phyloP scores from a whole-genome alignment of 2,113 vertebrate genomes.

The Pogona vitticeps region DNA sequence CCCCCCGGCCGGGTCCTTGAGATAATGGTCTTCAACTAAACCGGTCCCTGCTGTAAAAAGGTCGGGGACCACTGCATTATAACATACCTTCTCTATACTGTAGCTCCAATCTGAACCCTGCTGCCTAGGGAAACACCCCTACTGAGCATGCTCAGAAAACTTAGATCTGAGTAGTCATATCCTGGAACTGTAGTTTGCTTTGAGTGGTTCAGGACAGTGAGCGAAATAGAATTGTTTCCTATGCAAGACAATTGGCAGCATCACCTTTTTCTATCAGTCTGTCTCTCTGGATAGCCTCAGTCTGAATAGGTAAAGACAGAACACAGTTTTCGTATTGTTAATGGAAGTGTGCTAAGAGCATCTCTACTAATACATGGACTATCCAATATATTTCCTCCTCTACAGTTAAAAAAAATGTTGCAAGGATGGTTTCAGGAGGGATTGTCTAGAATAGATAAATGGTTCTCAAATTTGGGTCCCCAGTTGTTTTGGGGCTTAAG shows the following conservation, averaged over 20 bases:
- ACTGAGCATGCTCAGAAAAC: background rate
- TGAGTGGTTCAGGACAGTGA: background rate
- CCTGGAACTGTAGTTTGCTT: background rate
- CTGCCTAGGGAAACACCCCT: background rate
- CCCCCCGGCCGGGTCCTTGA: too few species aligned
- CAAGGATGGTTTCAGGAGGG: too few species aligned
- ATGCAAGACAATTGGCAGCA: slow-evolving; percentile 55
- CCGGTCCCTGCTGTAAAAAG: too few species aligned
- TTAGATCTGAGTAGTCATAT: background rate
- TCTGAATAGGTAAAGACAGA: slow-evolving; percentile 44
- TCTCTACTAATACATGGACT: slow-evolving; percentile 4
- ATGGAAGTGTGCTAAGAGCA: slow-evolving; percentile 1
- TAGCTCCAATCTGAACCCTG: background rate
- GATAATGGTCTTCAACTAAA: too few species aligned
- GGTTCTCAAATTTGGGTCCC: too few species aligned
- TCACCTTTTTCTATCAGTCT: slow-evolving; percentile 64
- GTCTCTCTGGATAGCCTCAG: slow-evolving; percentile 60
- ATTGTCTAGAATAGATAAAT: too few species aligned
- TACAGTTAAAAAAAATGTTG: slow-evolving; percentile 2
- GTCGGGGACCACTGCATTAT: too few species aligned
- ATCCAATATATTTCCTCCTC: slow-evolving; percentile 27
- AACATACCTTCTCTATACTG: background rate
- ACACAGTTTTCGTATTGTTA: background rate
- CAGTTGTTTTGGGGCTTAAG: too few species aligned
- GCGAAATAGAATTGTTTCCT: slow-evolving; percentile 27